These are phyloP conservation scores for Matsumyia berberina DNA, from an alignment of 2,888 invertebrate genomes.

Conservation along the genomic window DNA sequence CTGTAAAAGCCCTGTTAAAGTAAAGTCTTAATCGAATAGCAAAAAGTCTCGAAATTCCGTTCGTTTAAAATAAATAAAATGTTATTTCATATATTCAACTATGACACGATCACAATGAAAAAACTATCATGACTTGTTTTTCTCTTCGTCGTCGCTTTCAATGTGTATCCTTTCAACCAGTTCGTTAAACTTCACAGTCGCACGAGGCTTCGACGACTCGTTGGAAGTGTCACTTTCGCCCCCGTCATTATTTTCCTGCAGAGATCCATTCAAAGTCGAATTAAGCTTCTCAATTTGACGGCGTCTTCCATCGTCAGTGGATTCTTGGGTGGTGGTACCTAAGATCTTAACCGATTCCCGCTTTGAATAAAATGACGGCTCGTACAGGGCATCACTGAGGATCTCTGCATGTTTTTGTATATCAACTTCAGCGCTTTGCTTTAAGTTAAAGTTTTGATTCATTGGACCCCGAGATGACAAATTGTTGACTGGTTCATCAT, in stretches of 20 bases:
- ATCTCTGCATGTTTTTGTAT: slow-evolving; percentile 18
- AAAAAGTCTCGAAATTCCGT: no score
- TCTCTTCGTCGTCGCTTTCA: slow-evolving; percentile 71
- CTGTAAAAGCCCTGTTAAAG: no score
- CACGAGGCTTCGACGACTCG: slow-evolving; percentile 82
- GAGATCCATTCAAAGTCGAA: slow-evolving; percentile 1
- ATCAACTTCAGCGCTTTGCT: slow-evolving; percentile 35
- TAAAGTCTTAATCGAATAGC: no score
- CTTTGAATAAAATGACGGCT: slow-evolving; percentile 45
- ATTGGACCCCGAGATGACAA: neutral
- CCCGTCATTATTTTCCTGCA: slow-evolving; percentile 12
- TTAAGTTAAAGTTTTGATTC: slow-evolving; percentile 42
- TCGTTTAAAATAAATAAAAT: neutral
- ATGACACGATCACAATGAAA: neutral
- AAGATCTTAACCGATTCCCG: slow-evolving; percentile 47
- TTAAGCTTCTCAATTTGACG: slow-evolving; percentile 29
- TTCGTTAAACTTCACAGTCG: slow-evolving; percentile 86
- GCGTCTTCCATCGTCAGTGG: slow-evolving; percentile 58
- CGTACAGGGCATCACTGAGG: neutral
- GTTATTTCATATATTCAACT: neutral
- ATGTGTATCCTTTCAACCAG: slow-evolving; percentile 86
- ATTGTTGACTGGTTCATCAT: neutral
- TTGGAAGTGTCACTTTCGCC: slow-evolving; percentile 45
- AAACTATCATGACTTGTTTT: slow-evolving; percentile 1
- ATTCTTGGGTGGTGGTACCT: slow-evolving; percentile 58